These are phyloP conservation scores for Oscheius myriophilus DNA, from an alignment of 2,888 invertebrate species.

Conservation along the genomic window DNA sequence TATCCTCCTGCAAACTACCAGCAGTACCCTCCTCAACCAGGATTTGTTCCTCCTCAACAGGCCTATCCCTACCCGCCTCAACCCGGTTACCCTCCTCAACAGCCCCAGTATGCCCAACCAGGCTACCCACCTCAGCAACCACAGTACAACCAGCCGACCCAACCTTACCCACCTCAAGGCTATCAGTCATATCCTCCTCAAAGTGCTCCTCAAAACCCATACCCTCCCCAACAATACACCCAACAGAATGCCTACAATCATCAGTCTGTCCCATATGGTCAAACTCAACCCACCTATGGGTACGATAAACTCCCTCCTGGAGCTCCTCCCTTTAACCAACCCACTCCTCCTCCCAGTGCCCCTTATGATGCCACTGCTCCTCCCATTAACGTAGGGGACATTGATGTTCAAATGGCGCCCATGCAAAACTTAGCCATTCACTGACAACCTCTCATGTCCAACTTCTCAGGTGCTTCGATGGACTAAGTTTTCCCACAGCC, in stretches of 20 bases:
- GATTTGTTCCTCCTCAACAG: constrained; percentile 1
- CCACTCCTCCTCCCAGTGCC: background rate
- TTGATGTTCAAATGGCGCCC: background rate
- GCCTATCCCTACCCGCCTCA: background rate
- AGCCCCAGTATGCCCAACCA: too few relatives aligned
- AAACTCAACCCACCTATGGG: background rate
- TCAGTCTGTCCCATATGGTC: background rate
- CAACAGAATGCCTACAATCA: too few relatives aligned
- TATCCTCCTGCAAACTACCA: constrained; percentile 1
- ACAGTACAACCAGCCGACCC: background rate
- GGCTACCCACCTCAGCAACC: too few relatives aligned
- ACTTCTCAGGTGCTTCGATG: too few relatives aligned
- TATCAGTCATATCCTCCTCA: constrained; percentile 13
- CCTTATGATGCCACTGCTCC: constrained; percentile 12
- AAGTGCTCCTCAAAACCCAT: background rate
- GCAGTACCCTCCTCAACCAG: background rate
- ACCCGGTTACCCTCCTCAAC: too few relatives aligned
- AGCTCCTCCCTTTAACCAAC: background rate
- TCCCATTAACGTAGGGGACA: constrained; percentile 10
- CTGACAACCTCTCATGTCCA: too few relatives aligned
- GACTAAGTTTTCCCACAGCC: too few relatives aligned
- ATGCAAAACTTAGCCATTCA: too few relatives aligned
- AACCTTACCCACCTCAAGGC: constrained; percentile 18
- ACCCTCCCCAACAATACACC: background rate
- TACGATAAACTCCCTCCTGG: constrained; percentile 3